A percentile compares a stretch with the other conserved stretches of the same genome.
Evolutionary conservation across 2,888 invertebrate species (phyloP).

Genomic region (Brachyptera putata): DNA sequence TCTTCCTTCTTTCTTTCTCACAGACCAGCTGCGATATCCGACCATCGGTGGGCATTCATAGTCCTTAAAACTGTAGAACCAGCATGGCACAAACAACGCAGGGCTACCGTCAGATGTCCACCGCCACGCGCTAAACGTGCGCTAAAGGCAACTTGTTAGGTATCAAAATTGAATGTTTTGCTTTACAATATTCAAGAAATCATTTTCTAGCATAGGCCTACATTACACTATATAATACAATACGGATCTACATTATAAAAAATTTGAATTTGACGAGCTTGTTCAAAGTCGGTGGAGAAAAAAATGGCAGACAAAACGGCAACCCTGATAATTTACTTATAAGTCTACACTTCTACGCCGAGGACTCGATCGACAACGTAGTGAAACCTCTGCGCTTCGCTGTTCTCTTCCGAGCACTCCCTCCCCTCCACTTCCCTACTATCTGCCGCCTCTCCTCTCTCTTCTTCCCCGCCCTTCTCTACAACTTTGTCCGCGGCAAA

Average conservation of each 20-base stretch:
- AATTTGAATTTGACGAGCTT: too few relatives aligned
- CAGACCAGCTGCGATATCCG: constrained; percentile 23
- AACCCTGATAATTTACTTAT: too few relatives aligned
- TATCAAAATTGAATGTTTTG: too few relatives aligned
- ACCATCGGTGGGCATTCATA: constrained; percentile 22
- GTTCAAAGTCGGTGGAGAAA: too few relatives aligned
- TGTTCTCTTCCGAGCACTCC: constrained; percentile 43
- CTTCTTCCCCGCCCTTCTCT: constrained; percentile 34
- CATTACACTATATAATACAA: too few relatives aligned
- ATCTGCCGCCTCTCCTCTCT: constrained; percentile 38
- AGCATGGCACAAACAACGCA: constrained; percentile 13
- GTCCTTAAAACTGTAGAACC: constrained; percentile 16
- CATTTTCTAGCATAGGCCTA: too few relatives aligned
- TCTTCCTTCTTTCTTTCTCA: neutral
- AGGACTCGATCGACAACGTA: constrained; percentile 79
- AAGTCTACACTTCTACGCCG: constrained; percentile 74
- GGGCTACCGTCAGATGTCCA: neutral
- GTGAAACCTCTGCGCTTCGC: constrained; percentile 58
- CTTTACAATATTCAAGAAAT: too few relatives aligned
- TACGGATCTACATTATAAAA: too few relatives aligned
- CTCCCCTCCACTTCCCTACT: constrained; percentile 42
- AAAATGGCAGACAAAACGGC: neutral
- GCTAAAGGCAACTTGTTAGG: neutral
- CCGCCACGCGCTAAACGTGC: neutral
- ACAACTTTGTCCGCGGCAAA: neutral